Percentiles rank a stretch among this genome's conserved stretches.
phyloP scores from a whole-genome alignment of 1,140 invertebrate species.

The Caenorhabditis remanei region DNA sequence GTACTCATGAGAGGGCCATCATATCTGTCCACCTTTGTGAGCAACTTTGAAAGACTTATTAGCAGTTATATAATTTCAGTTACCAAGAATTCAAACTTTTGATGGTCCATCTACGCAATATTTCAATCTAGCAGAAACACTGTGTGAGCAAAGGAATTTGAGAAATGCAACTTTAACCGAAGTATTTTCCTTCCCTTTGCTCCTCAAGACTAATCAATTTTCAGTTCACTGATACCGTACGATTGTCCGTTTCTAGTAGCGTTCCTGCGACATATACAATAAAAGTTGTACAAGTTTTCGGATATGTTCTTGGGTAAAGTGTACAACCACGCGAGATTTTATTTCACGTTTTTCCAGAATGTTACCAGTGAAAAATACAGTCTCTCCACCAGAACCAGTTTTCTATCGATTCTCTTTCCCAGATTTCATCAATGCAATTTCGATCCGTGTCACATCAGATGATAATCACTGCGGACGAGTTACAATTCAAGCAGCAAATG shows the following conservation, averaged over 20 bases:
- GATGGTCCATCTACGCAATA: neutral
- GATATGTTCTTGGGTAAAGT: neutral
- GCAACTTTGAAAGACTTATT: neutral
- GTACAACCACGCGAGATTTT: neutral
- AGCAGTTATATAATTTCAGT: neutral
- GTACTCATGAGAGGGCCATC: neutral
- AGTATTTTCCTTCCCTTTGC: neutral
- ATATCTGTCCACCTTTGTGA: neutral
- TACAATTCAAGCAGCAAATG: neutral
- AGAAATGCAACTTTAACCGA: neutral
- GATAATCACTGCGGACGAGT: neutral
- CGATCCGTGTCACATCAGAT: neutral
- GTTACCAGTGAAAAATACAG: neutral
- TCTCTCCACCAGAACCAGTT: neutral
- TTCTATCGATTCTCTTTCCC: neutral
- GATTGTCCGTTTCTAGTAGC: neutral
- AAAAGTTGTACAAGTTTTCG: neutral
- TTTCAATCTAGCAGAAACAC: neutral
- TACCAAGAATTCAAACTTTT: neutral
- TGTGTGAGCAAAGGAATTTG: neutral
- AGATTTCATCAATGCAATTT: neutral
- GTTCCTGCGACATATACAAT: neutral
- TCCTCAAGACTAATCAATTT: neutral
- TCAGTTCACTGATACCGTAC: neutral
- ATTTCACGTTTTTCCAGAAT: no score